These are phyloP conservation scores for Mylabris phalerata DNA, from an alignment of 1,140 invertebrate genomes.

Conservation along the genomic window DNA sequence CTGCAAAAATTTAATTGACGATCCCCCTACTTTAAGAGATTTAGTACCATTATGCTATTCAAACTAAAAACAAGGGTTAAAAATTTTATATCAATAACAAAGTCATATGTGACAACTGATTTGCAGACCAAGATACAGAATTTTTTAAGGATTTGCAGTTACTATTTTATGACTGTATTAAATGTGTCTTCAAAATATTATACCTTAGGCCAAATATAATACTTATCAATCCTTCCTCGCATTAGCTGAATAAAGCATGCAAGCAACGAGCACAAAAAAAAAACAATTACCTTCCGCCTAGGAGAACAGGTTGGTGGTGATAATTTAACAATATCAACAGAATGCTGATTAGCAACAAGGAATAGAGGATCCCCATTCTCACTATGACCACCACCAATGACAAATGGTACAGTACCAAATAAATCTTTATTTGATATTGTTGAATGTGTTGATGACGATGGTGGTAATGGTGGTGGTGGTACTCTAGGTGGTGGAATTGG, in stretches of 20 bases:
- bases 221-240: no score
- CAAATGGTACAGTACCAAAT: conserved; percentile 37
- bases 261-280: background rate
- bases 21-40: no score
- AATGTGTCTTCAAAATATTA: no score
- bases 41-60: no score
- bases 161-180: no score
- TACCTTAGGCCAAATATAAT: no score
- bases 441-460: conserved; percentile 1
- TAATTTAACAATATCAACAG: conserved; percentile 40
- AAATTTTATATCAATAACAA: no score
- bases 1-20: no score
- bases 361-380: conserved; percentile 41
- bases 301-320: conserved; percentile 36
- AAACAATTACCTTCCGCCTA: conserved; percentile 35
- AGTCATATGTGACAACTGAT: no score
- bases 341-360: conserved; percentile 38
- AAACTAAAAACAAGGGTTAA: no score
- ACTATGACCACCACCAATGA: conserved; percentile 38
- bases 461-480: conserved; percentile 15
- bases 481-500: conserved; percentile 24
- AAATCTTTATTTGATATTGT: conserved; percentile 22
- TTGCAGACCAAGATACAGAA: no score
- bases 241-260: background rate
- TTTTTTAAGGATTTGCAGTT: background rate